Evolutionary conservation across 1,140 invertebrate genomes (phyloP).

Genomic region (Drosophila repletoides): DNA sequence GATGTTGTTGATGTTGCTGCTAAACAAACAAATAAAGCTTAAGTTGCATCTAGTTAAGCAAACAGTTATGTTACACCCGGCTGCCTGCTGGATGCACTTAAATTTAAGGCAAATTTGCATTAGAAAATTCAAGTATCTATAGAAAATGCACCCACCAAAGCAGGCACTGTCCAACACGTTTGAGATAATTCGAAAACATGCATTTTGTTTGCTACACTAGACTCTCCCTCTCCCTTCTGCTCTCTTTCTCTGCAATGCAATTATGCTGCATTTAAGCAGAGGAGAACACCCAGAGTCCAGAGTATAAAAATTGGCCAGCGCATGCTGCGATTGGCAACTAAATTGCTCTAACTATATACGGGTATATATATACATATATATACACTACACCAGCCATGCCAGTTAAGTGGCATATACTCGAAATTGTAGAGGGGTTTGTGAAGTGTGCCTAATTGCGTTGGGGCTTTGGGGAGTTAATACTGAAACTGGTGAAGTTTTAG

Average conservation of each 20-base stretch:
- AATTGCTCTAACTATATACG: too few species aligned
- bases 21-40: conserved; percentile 65
- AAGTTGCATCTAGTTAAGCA: conserved; percentile 53
- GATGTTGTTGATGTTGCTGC: conserved; percentile 16
- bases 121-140: not conserved
- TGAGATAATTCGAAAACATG: not conserved
- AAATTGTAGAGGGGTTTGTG: not conserved
- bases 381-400: not conserved
- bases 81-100: conserved; percentile 11
- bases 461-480: conserved; percentile 32
- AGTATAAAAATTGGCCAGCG: not conserved
- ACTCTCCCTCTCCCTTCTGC: not conserved
- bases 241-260: conserved; percentile 12
- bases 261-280: conserved; percentile 35
- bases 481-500: conserved; percentile 12
- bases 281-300: not conserved
- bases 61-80: conserved; percentile 23
- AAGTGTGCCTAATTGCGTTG: conserved; percentile 58
- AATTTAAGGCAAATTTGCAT: conserved; percentile 36
- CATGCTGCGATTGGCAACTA: too few species aligned
- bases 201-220: too few species aligned
- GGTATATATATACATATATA: not conserved
- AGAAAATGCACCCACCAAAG: conserved; percentile 4
- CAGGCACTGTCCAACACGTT: not conserved
- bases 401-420: conserved; percentile 12